Evolutionary conservation across 35 echinoderm and acorn worm genomes (phyloP), one percentile per base, ranked within the genome.

Genomic region (Diadema setosum): DNA sequence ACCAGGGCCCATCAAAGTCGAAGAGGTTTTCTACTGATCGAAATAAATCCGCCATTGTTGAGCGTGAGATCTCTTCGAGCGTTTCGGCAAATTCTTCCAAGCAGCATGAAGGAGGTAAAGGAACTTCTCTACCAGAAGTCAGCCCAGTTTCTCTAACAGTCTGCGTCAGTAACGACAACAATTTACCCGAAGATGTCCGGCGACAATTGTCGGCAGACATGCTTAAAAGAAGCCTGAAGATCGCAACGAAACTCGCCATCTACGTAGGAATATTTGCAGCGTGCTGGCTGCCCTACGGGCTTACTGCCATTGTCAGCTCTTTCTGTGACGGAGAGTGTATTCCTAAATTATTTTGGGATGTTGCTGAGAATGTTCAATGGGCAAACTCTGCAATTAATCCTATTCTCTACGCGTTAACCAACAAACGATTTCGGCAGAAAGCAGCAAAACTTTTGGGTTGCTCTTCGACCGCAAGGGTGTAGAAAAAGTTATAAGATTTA

Each of bases 261-360:
- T 33, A 85, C 35, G 89, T 91, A 0, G 42, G 29, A 5, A 65
- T 67, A 20, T 91, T 85, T 74, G 32, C 65, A 6, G 55, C 46
- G 3, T 91, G 89, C 37, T 91, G 89, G 64, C 39, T 70, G 20
- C 89, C 89, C 24, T 91, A 48, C 37, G 67, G 74, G 18, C 63
- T 91, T 42, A 29, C 32, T 21, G 57, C n/a, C 21, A 43, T 82
- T 17, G n/a, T 42, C 11, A 52, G 11, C 17, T 4, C 70, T 11
- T 81, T 88, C 34, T 50, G 35, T 18, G 4, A 33, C 4, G 29
- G 39, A 16, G 42, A 21, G 1, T 8, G 45, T 11, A 52, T 61
- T 5, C 82, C 27, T 86, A 16, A 7, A 4, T 4, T 36, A 3
- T 5, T 58, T 16, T 34, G 25, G 44, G 42, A 50, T 59, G 50